Evolutionary conservation across 2,888 invertebrate species (phyloP), one percentile per base, ranked within the genome.

Genomic region (Microchrysa polita): DNA sequence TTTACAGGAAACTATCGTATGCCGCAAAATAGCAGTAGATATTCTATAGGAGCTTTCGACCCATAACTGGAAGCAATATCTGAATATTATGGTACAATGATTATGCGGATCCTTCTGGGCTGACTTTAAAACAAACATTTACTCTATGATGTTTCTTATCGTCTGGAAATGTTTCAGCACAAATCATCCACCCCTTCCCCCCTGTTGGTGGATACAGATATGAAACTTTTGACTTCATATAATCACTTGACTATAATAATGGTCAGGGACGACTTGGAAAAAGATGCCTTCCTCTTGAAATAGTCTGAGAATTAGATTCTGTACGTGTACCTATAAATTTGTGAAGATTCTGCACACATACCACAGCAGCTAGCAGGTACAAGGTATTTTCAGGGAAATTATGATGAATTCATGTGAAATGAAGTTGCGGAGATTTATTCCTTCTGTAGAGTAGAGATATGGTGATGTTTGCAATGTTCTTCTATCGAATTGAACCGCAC

Each of bases 11-110:
- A 23, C 14, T 22, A 59, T 23, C 14, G n/a, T n/a, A 22, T 20
- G 23, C 59, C 59, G 12, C 23, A 59, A n/a, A n/a, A 22, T 12
- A 20, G 23, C 14, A 23, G 2, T 22, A 59, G 23, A n/a, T n/a
- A n/a, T n/a, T n/a, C n/a, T n/a, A n/a, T n/a, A n/a, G n/a, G n/a
- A 59, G 23, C 16, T 55, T 14, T 23, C 5, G 23, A 23, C 59
- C 22, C 23, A n/a, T 5, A 59, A 23, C 27, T 14, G 59, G 23
- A 59, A 59, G 59, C 23, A 59, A 22, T 23, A 59, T 23, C 23
- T 59, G 59, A 59, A 59, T 59, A 59, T n/a, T n/a, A n/a, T n/a
- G n/a, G n/a, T 23, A 34, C 59, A 59, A 59, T 59, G 59, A 12
- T 9, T 23, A 34, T 34, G 27, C 14, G 1, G n/a, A 59, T 23